Evolutionary conservation across 2,888 invertebrate species (phyloP), one percentile per base, ranked within the genome.

Genomic region (Drosophila neotestacea): DNA sequence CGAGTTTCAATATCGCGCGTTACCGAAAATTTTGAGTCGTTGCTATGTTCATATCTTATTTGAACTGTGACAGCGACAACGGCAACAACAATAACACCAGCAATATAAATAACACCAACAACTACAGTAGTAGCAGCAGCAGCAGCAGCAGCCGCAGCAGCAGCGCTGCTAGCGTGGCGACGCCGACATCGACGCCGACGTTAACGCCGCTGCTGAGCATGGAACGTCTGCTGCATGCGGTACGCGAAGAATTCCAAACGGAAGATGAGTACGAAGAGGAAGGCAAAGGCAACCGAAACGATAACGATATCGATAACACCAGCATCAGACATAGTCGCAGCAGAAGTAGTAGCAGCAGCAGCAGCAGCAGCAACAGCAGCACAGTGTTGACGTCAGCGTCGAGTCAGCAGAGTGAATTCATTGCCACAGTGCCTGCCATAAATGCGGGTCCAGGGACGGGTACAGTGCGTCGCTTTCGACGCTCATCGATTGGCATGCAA

Each of bases 401-500:
- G 13, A 58, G 61, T 50, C 69, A 74, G 28, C 75, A 41, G 34
- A 39, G 60, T 28, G 73, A 67, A 22, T 63, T 61, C 36, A 61
- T 52, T 38, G 48, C 60, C 36, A 46, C 46, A 69, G 44, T 34
- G 47, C 27, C 6, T 36, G 60, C 39, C 28, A 16, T 39, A 34
- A 39, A 28, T 39, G 51, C 32, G 4, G 44, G 58, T 6, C 11
- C 50, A 1, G 51, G 54, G 2, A 36, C 70, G 34, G 63, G 55
- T 4, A 52, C 68, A 13, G 73, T 79, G 41, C 85, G 88, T 55
- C 90, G 83, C 58, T 90, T 89, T 75, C 91, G 92, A 27, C 88
- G 90, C 61, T 91, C 91, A 13, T 91, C 91, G 39, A 87, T 91
- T 77, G 91, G 92, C 64, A 91, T 91, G 83, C 91, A 91, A 72